Base-by-base conservation (phyloP, 1,140 invertebrate species). In the Ceratoteleas bidentatus region DNA sequence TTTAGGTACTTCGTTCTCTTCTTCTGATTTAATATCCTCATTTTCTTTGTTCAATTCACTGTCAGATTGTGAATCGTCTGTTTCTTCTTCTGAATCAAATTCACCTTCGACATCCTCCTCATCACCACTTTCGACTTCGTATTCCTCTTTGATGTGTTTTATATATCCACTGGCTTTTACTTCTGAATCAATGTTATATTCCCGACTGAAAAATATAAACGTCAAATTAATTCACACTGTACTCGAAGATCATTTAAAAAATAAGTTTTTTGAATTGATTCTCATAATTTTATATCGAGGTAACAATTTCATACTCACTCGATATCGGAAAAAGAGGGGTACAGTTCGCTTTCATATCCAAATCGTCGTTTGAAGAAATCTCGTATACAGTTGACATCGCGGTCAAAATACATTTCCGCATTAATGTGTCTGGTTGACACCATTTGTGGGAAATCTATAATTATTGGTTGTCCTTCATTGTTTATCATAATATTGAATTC, bases 371-470 rank as follows among this genome's bases (percentile, higher is more conserved):
- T 96, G 90, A 99, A 99, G 91, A 99, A 99, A 60, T 96, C 50
- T 53, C 45, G 6, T 34, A 99, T 93, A 90, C 98, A 99, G 50
- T 94, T 94, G 0, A 99, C 98, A 93, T 99, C 99, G 85, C 99
- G 93, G 68, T 99, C 94, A 91, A 99, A 99, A 92, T 96, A 97
- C 94, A 95, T 94, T 93, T 98, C 94, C 36, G 98, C 98, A 92
- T 99, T 98, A 14, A 92, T 88, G 92, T 99, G 98, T 52, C 95
- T 95, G 0, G 96, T 99, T 6, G 98, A 99, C 47, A 99, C 94
- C 98, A 99, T 99, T 93, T 99, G 99, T 2, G 99, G 99, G 90
- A 99, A 99, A 93, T 99, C 99, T 87, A 99, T 99, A 62, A 99
- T 92, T 49, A 98, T 93, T 0, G 98, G 95, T 68, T 95, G 94